These are phyloP conservation scores for Ditylenchus dipsaci DNA, from an alignment of 1,140 invertebrate genomes.

Conservation along the genomic window DNA sequence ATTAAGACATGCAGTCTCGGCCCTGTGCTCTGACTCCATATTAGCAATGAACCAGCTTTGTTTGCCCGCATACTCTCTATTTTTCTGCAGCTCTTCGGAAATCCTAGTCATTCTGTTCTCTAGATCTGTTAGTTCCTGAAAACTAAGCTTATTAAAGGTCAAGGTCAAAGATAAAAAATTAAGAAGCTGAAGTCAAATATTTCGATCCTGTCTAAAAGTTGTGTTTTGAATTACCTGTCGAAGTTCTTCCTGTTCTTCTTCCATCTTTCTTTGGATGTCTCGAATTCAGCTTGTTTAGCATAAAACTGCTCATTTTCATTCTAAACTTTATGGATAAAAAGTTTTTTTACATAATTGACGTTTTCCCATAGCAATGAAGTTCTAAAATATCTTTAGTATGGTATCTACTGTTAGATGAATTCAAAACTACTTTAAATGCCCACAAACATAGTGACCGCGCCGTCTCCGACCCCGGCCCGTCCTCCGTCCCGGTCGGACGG, in stretches of 20 bases:
- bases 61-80: slow-evolving; percentile 10
- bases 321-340: slow-evolving; percentile 19
- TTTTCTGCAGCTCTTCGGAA: slow-evolving; percentile 15
- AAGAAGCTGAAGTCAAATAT: no score
- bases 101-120: slow-evolving; percentile 26
- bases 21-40: not conserved
- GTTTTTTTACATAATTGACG: not conserved
- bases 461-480: no score
- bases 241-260: slow-evolving; percentile 10
- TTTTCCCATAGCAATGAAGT: no score
- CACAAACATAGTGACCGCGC: no score
- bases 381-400: no score
- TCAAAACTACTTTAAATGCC: no score
- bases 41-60: slow-evolving; percentile 28
- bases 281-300: slow-evolving; percentile 33
- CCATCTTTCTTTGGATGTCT: slow-evolving; percentile 27
- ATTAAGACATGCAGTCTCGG: not conserved
- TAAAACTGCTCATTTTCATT: slow-evolving; percentile 41
- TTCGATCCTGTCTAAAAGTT: no score
- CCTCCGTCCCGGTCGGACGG: no score
- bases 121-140: slow-evolving; percentile 14
- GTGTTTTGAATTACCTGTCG: slow-evolving; percentile 29
- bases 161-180: no score
- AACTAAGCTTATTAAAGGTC: no score
- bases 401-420: no score